These are phyloP conservation scores for Acropternis orthonyx DNA, from an alignment of 2,797 vertebrate genomes.

Conservation along the genomic window DNA sequence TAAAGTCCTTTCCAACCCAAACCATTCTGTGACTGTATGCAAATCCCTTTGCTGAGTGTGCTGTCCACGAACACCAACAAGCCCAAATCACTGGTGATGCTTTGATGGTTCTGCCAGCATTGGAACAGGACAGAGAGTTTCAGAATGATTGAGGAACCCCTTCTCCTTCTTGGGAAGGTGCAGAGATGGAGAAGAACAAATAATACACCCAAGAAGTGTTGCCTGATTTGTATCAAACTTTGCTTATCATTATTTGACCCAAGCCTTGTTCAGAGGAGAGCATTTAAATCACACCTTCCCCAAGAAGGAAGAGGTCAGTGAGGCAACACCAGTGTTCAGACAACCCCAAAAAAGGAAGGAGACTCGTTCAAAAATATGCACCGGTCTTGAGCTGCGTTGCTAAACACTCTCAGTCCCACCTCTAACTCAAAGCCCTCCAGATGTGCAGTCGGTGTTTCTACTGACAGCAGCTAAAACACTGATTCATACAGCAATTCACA, in stretches of 20 bases:
- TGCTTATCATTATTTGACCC: background rate
- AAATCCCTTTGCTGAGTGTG: background rate
- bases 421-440: background rate
- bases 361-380: background rate
- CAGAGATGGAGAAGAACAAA: background rate
- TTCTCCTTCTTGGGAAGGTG: background rate
- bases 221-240: background rate
- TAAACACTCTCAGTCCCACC: background rate
- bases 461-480: background rate
- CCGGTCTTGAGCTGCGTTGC: background rate
- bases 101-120: background rate
- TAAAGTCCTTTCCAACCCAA: background rate
- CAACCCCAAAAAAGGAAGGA: background rate
- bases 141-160: background rate
- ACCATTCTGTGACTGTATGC: background rate
- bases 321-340: background rate
- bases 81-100: background rate
- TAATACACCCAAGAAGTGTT: background rate
- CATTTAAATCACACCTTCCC: background rate
- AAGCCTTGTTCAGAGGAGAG: background rate
- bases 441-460: background rate
- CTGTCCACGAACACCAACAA: background rate
- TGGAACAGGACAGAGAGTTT: background rate
- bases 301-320: background rate
- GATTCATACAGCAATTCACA: background rate